Percentiles rank a stretch among this genome's conserved stretches.
phyloP scores from a whole-genome alignment of 2,113 vertebrate genomes.

The Nematolebias whitei region DNA sequence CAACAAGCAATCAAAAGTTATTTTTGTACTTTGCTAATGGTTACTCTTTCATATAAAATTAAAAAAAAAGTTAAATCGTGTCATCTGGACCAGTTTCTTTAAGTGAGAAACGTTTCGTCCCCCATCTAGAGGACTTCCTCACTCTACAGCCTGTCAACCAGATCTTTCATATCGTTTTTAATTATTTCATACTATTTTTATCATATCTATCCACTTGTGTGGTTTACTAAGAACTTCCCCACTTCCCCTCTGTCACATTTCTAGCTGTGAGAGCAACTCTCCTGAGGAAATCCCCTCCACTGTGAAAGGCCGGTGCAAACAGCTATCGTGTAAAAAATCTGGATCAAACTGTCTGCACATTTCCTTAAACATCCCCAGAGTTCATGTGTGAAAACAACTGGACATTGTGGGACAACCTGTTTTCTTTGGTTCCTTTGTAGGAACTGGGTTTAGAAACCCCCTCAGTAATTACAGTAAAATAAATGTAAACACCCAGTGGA shows the following conservation, averaged over 20 bases:
- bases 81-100: no score
- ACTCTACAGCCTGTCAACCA: no score
- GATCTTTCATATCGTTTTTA: no score
- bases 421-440: slow-evolving; percentile 9
- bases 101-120: no score
- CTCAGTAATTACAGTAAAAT: slow-evolving; percentile 6
- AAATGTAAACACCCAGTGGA: slow-evolving; percentile 12
- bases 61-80: no score
- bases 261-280: background rate
- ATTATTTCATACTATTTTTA: background rate
- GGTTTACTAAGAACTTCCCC: background rate
- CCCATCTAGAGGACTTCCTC: no score
- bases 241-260: background rate
- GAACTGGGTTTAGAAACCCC: slow-evolving; percentile 24
- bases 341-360: background rate
- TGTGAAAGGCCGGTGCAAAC: background rate
- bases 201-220: background rate
- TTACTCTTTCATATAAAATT: no score
- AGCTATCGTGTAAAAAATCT: background rate
- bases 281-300: background rate
- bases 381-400: background rate
- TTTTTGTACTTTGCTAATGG: background rate
- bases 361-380: background rate
- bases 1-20: background rate
- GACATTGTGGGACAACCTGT: slow-evolving; percentile 31